These are phyloP conservation scores for Caenorhabditis inopinata DNA, from an alignment of 1,140 invertebrate genomes.

Conservation along the genomic window DNA sequence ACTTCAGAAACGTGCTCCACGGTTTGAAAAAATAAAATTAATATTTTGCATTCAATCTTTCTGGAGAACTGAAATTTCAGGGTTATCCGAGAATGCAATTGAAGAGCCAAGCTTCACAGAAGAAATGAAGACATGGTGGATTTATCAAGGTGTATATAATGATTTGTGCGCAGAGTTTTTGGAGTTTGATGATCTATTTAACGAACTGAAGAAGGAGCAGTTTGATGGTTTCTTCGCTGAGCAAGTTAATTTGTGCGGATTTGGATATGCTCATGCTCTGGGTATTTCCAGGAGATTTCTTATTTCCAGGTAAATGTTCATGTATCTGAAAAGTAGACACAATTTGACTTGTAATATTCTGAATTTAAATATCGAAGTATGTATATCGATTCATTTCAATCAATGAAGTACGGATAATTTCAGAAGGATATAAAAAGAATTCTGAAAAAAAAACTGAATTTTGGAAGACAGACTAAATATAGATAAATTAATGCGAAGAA, in stretches of 20 bases:
- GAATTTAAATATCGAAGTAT: too few relatives aligned
- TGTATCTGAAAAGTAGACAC: neutral
- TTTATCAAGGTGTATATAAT: constrained; percentile 17
- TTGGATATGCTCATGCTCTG: constrained; percentile 36
- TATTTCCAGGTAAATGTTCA: constrained; percentile 11
- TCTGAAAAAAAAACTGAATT: too few relatives aligned
- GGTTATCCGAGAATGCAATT: neutral
- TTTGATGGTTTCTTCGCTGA: constrained; percentile 44
- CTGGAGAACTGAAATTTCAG: neutral
- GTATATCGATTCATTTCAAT: too few relatives aligned
- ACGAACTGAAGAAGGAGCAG: constrained; percentile 17
- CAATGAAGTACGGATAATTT: too few relatives aligned
- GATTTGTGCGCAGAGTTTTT: constrained; percentile 39
- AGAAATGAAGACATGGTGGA: neutral
- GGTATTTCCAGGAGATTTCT: constrained; percentile 19
- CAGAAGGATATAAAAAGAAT: too few relatives aligned
- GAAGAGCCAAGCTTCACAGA: constrained; percentile 23
- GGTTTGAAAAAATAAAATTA: neutral
- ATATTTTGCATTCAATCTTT: too few relatives aligned
- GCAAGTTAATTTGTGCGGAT: constrained; percentile 44
- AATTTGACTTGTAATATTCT: too few relatives aligned
- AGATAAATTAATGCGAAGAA: too few relatives aligned
- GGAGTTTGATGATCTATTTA: constrained; percentile 28
- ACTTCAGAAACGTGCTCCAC: constrained; percentile 3
- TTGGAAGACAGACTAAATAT: too few relatives aligned